Evolutionary conservation across 1,140 invertebrate genomes (phyloP), one percentile per base, ranked within the genome.

Genomic region (Acromyrmex echinatior): DNA sequence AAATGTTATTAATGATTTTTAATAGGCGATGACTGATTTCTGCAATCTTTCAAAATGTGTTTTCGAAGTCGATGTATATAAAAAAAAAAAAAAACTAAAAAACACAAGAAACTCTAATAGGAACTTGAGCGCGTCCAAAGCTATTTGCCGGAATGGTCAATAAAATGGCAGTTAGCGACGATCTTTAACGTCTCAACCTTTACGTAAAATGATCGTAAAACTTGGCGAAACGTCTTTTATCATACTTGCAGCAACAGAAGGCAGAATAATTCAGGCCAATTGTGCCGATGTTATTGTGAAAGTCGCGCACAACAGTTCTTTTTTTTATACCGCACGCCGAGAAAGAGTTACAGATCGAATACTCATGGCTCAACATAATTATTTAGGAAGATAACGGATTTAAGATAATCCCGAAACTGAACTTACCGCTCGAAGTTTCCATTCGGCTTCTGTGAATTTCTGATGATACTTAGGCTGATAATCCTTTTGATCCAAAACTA

Each of bases 401-500:
- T 18, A 12, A 45, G 39, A 45, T 45, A 45, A 74, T 35, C 12
- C 3, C 0, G 1, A 70, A 73, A 28, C 18, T 21, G 3, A 45
- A 94, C 95, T 96, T 92, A 97, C 95, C 90, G 94, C 93, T 92
- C 95, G 96, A 16, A 97, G 94, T 71, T 96, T 95, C 92, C 94
- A 95, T 91, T 97, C 96, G 49, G 96, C 95, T 18, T 96, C 95
- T 49, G 95, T 95, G 93, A 97, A 97, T 60, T 96, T 90, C 9
- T 95, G 93, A 71, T 94, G 91, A 93, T 96, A 97, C 21, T 94
- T 87, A 4, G 93, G 92, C 9, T 92, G 88, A 81, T 96, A 91
- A 28, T 96, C 93, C 7, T 96, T 94, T n/a, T 97, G 96, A 87
- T 97, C 97, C 92, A 96, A 95, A n/a, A 96, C 95, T 14, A 97